Conservation (phyloP, 2,888 invertebrate genomes). For the Temnothorax unifasciatus region DNA sequence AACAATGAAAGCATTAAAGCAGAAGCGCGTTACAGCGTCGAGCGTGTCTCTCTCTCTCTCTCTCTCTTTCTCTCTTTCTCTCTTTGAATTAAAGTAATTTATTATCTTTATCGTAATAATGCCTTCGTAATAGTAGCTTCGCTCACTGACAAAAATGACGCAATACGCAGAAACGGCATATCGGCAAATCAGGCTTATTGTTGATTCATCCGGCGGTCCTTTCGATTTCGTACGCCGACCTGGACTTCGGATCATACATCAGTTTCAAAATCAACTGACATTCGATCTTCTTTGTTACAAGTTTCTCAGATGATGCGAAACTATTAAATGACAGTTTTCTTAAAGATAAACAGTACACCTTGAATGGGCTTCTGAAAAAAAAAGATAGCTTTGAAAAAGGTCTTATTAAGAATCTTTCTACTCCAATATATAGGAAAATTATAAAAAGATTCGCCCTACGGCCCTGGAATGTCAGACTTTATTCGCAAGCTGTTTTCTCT, state of each 20-base stretch:
- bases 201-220: constrained; percentile 67
- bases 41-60: background rate
- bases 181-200: constrained; percentile 63
- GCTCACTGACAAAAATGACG: constrained; percentile 62
- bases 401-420: background rate
- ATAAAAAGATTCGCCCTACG: background rate
- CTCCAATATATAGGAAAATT: background rate
- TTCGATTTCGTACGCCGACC: constrained; percentile 29
- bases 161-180: constrained; percentile 68
- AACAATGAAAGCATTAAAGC: constrained; percentile 31
- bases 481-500: background rate
- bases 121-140: background rate
- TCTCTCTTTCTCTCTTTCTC: constrained; percentile 11
- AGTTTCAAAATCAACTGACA: constrained; percentile 14
- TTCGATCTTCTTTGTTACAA: constrained; percentile 5
- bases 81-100: constrained; percentile 37
- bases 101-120: constrained; percentile 38
- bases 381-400: background rate
- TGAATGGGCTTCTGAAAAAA: background rate
- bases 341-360: constrained; percentile 37
- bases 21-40: background rate
- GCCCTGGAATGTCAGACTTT: background rate
- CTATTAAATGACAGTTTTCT: constrained; percentile 33
- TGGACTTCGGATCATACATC: constrained; percentile 38
- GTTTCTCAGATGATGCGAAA: constrained; percentile 61